phyloP scores from a whole-genome alignment of 2,113 vertebrate species.

The Pagrus major region DNA sequence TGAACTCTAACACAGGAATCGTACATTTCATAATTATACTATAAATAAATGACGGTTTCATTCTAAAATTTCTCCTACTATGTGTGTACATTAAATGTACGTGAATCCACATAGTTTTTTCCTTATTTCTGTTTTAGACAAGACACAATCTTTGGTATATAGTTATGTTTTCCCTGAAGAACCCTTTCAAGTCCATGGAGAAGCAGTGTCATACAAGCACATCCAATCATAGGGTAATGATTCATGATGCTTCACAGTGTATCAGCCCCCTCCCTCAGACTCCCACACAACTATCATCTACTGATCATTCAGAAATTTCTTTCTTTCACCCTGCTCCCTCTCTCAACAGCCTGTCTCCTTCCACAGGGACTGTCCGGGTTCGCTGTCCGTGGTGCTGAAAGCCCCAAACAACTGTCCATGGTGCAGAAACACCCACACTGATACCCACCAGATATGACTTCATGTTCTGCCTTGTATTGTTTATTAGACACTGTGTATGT shows the following conservation, averaged over 20 bases:
- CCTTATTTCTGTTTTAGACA: no score
- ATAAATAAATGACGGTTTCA: no score
- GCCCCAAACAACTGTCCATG: conserved; percentile 28
- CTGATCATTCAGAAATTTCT: conserved; percentile 52
- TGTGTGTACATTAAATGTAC: no score
- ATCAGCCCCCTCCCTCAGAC: conserved; percentile 20
- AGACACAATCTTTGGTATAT: not conserved
- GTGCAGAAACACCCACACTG: conserved; percentile 53
- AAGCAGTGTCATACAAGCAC: conserved; percentile 10
- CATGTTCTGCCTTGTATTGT: not conserved
- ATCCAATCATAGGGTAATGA: conserved; percentile 40
- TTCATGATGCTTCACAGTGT: conserved; percentile 50
- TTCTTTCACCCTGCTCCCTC: not conserved
- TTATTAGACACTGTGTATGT: conserved; percentile 1
- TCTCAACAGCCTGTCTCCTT: not conserved
- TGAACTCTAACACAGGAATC: no score
- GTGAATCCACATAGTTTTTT: no score
- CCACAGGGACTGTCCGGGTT: conserved; percentile 3
- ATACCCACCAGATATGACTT: not conserved
- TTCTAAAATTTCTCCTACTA: no score
- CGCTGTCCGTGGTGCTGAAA: conserved; percentile 72
- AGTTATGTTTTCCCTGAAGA: not conserved
- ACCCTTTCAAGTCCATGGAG: conserved; percentile 21
- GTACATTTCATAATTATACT: not conserved
- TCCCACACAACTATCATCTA: conserved; percentile 34